These are phyloP conservation scores for Bombus superbus DNA, from an alignment of 1,140 invertebrate species.

Conservation along the genomic window DNA sequence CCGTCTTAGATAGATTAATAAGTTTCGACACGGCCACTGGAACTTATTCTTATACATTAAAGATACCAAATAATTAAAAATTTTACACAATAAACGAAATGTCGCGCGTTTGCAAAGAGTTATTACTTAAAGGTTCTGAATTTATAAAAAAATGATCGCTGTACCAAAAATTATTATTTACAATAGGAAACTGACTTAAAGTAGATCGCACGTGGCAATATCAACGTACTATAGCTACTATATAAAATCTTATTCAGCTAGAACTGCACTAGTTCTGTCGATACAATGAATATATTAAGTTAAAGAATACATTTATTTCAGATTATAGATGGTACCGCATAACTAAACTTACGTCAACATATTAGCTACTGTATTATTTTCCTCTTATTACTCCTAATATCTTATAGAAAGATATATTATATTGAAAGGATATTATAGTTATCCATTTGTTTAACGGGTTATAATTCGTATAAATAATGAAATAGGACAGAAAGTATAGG, in stretches of 20 bases:
- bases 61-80: neutral
- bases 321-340: too few species aligned
- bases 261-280: neutral
- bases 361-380: too few species aligned
- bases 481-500: neutral
- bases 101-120: neutral
- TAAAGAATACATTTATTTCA: too few species aligned
- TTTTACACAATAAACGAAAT: neutral
- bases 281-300: too few species aligned
- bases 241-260: too few species aligned
- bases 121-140: neutral
- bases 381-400: too few species aligned
- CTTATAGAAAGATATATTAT: neutral
- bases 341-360: too few species aligned
- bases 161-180: conserved; percentile 2
- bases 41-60: neutral
- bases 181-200: conserved; percentile 7
- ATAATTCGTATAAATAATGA: neutral
- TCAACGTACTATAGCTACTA: neutral
- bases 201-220: conserved; percentile 23
- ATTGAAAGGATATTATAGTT: neutral
- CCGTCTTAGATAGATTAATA: neutral
- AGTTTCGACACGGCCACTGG: neutral
- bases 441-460: neutral
- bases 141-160: neutral